phyloP scores from a whole-genome alignment of 2,888 invertebrate genomes.

The Oscheius sp. region DNA sequence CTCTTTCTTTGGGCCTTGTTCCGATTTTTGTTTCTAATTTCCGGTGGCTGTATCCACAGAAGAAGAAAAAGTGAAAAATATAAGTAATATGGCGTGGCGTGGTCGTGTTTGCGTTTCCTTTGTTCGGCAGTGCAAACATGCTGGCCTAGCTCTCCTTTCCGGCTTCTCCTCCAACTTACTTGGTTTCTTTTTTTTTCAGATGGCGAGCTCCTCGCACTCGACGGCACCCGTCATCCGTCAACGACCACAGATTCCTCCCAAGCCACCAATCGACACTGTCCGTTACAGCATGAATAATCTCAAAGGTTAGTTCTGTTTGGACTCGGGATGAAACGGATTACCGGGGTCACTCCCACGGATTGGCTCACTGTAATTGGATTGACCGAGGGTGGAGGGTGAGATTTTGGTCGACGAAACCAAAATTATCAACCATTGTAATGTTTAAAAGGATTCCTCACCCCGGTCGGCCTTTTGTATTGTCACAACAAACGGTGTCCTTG shows the following conservation, averaged over 20 bases:
- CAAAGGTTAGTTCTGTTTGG: conserved; percentile 78
- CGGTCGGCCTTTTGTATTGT: too few species aligned
- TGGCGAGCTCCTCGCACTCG: conserved; percentile 31
- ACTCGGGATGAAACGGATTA: conserved; percentile 15
- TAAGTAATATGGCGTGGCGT: conserved; percentile 7
- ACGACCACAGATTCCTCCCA: conserved; percentile 71
- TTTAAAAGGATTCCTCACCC: too few species aligned
- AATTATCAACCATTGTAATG: too few species aligned
- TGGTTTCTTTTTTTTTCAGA: conserved; percentile 19
- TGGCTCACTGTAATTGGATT: conserved; percentile 3
- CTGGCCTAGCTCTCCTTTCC: conserved; percentile 32
- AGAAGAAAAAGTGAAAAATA: conserved; percentile 2
- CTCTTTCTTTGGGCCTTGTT: not conserved
- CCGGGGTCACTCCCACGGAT: conserved; percentile 8
- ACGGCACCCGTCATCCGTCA: conserved; percentile 47
- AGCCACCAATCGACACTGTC: conserved; percentile 86
- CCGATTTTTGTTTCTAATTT: not conserved
- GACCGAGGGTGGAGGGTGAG: not conserved
- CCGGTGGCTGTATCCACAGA: not conserved
- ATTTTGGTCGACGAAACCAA: not conserved
- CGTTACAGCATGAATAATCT: conserved; percentile 95
- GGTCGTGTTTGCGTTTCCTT: conserved; percentile 28
- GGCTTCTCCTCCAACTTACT: conserved; percentile 24
- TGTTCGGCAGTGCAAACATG: conserved; percentile 36
- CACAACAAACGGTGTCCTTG: too few species aligned